Evolutionary conservation across 2,113 vertebrate genomes (phyloP).

Genomic region (Onychostoma macrolepis): DNA sequence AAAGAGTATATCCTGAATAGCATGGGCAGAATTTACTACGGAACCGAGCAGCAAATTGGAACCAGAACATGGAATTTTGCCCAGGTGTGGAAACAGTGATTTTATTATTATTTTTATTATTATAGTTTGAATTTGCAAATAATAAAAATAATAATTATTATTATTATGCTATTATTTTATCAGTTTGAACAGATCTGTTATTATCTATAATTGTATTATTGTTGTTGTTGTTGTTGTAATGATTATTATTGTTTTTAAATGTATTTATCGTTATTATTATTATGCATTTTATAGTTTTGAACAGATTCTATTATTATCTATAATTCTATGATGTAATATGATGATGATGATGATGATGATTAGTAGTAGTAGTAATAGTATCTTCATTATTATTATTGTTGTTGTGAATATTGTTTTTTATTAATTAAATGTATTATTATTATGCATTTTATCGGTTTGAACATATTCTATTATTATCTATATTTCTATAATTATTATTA

Average conservation of each 20-base stretch:
- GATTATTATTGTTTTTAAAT: neutral
- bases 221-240: neutral
- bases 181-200: neutral
- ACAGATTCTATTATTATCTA: too few species aligned
- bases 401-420: neutral
- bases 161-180: neutral
- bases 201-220: neutral
- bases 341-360: too few species aligned
- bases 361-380: too few species aligned
- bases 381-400: neutral
- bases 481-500: neutral
- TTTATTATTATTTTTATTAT: neutral
- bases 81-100: constrained; percentile 77
- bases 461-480: neutral
- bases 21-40: constrained; percentile 87
- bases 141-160: neutral
- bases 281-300: neutral
- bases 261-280: neutral
- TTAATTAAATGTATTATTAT: neutral
- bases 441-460: too few species aligned
- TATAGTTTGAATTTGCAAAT: too few species aligned
- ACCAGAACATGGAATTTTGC: constrained; percentile 90
- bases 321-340: too few species aligned
- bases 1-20: constrained; percentile 90
- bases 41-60: constrained; percentile 88